Evolutionary conservation across 1,140 invertebrate species (phyloP).

Genomic region (Papilio helenus): DNA sequence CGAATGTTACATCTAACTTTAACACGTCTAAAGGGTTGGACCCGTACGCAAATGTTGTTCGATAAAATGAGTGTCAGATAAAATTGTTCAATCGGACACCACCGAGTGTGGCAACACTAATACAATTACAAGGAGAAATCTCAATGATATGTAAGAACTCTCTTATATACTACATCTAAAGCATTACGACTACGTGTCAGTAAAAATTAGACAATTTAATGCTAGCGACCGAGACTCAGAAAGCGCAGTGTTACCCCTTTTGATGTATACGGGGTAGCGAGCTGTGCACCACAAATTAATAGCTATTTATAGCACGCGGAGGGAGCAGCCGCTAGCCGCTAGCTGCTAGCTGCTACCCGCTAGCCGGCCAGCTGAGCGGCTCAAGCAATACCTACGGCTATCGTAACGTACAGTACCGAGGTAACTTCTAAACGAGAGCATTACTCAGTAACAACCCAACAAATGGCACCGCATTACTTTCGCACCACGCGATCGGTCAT

Average conservation of each 20-base stretch:
- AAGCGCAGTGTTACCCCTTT: constrained; percentile 7
- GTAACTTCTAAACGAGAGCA: constrained; percentile 61
- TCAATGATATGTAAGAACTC: constrained; percentile 82
- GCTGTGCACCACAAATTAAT: constrained; percentile 3
- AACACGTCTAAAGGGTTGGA: constrained; percentile 81
- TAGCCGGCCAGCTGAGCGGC: not conserved
- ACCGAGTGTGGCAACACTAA: constrained; percentile 61
- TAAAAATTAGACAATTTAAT: constrained; percentile 69
- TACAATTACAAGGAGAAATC: constrained; percentile 80
- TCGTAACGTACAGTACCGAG: constrained; percentile 52
- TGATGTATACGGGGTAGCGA: constrained; percentile 2
- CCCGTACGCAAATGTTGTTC: constrained; percentile 78
- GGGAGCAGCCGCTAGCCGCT: too few species aligned
- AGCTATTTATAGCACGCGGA: constrained; percentile 8
- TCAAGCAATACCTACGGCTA: constrained; percentile 45
- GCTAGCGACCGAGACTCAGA: constrained; percentile 63
- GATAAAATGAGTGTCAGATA: constrained; percentile 71
- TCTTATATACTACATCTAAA: constrained; percentile 78
- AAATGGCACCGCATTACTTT: constrained; percentile 73
- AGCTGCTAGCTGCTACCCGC: too few species aligned
- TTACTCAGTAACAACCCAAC: constrained; percentile 72
- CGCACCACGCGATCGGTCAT: constrained; percentile 68
- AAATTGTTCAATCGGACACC: constrained; percentile 70
- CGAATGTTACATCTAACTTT: constrained; percentile 77
- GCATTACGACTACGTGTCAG: constrained; percentile 72